These are phyloP conservation scores for Rhynchomys soricoides DNA, from an alignment of 2,113 vertebrate species.

Conservation along the genomic window DNA sequence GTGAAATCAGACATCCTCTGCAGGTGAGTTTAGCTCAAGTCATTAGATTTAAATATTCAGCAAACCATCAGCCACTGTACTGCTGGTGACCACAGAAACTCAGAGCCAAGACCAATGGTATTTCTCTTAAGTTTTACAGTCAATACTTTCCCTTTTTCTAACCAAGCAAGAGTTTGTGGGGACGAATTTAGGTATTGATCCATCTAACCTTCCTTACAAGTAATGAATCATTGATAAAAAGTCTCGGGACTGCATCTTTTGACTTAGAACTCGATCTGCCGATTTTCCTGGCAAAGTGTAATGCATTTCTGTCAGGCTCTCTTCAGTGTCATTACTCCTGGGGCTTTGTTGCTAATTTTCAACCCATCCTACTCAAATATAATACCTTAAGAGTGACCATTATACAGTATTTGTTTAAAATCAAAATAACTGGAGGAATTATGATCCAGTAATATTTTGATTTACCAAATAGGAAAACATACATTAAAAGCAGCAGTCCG, in stretches of 20 bases:
- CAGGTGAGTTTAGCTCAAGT: not conserved
- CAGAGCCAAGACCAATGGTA: not conserved
- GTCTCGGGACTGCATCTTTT: not conserved
- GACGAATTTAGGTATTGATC: not conserved
- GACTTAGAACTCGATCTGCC: not conserved
- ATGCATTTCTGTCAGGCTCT: not conserved
- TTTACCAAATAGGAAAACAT: constrained; percentile 40
- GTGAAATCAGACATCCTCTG: not conserved
- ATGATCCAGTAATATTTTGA: not conserved
- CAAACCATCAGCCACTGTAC: not conserved
- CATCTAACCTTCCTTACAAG: not conserved
- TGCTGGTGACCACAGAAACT: not conserved
- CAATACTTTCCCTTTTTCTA: not conserved
- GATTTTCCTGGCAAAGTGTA: not conserved
- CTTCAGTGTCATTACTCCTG: not conserved
- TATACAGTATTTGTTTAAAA: constrained; percentile 15
- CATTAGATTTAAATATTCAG: not conserved
- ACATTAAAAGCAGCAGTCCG: constrained; percentile 46
- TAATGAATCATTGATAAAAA: constrained; percentile 5
- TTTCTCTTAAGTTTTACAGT: not conserved
- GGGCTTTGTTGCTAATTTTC: not conserved
- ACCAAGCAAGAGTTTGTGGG: not conserved
- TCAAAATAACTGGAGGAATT: not conserved
- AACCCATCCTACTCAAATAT: not conserved
- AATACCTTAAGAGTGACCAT: not conserved